Evolutionary conservation across 2,888 invertebrate genomes (phyloP), one percentile per base, ranked within the genome.

Genomic region (Eupithecia insigniata): DNA sequence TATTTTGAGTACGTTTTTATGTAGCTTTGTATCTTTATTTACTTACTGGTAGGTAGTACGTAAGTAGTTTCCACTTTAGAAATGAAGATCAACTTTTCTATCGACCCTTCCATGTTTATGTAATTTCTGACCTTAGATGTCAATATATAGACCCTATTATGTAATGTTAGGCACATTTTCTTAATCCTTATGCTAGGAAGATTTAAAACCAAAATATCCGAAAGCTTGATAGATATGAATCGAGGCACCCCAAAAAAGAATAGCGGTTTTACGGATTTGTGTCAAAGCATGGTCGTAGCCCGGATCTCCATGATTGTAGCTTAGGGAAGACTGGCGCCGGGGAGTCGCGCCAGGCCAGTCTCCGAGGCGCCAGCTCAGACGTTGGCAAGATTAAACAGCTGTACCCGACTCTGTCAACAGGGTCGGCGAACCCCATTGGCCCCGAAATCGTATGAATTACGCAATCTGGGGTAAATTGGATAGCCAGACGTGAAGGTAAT

Each of bases 311-410:
- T 28, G 1, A 28, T 34, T 36, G 64, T 39, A 36, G 34, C 36
- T 39, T 22, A 36, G 64, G 74, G 77, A 78, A 75, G 71, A 70
- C 70, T 61, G 92, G 90, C 91, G 92, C 90, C 92, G 67, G 36
- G 30, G 71, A 66, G 92, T 85, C 91, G 88, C 87, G 89, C 77
- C 89, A 80, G 61, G 66, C 80, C 83, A 91, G 90, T 85, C 90
- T 81, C 73, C 71, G 72, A 80, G 92, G 90, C 92, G 90, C 90
- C 91, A 79, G 39, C 70, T 77, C 79, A 83, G 80, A 80, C 81
- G 82, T 80, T 83, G 81, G 51, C 71, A 83, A 74, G 72, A 73
- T 75, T 83, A 82, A 87, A 84, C 87, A 85, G 84, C 85, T 86
- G 85, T 79, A 79, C 77, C 76, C 74, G 36, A 71, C 71, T 75